Evolutionary conservation across 1,140 invertebrate species (phyloP), one percentile per base, ranked within the genome.

Genomic region (Neuroterus valhalla): DNA sequence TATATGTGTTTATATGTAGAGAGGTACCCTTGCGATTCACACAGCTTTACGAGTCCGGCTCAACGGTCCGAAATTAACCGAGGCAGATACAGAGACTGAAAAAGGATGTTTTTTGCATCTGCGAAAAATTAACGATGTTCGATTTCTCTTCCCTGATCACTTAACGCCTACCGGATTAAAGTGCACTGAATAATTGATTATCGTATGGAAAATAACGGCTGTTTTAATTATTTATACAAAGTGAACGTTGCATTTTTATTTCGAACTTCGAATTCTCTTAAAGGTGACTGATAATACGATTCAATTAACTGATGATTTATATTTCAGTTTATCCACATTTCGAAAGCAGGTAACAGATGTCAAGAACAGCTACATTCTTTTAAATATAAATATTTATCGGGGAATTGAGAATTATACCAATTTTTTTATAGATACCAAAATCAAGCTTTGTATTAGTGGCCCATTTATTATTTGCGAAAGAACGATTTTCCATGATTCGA

Each of bases 191-290:
- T 62, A n/a, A 62, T 62, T 62, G 52, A 31, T 26, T 15, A 31
- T 6, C 14, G 0, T 26, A 62, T 14, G 2, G 23, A 62, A 62
- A 38, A 26, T 62, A 62, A 62, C 26, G 55, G 26, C 26, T 62
- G 55, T 62, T 62, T 62, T 26, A 62, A 62, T 62, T 62, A 38
- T 62, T 62, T 62, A 38, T 62, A 62, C 55, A 62, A 38, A 62
- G 55, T 38, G n/a, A 62, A 38, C 26, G 55, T 38, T 62, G 55
- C 5, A 62, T 62, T 62, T 62, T 62, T 23, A 62, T 38, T 55
- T 26, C 26, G 31, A 62, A 12, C 23, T 31, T 62, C 55, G 21
- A 62, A 62, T 62, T 62, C 21, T 26, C 8, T 62, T 38, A 15
- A 38, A 62, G 0, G 2, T 12, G 11, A 26, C 23, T 6, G 26